Evolutionary conservation across 2,113 vertebrate species (phyloP), one percentile per base, ranked within the genome.

Genomic region (Apistogramma diplotaenia): DNA sequence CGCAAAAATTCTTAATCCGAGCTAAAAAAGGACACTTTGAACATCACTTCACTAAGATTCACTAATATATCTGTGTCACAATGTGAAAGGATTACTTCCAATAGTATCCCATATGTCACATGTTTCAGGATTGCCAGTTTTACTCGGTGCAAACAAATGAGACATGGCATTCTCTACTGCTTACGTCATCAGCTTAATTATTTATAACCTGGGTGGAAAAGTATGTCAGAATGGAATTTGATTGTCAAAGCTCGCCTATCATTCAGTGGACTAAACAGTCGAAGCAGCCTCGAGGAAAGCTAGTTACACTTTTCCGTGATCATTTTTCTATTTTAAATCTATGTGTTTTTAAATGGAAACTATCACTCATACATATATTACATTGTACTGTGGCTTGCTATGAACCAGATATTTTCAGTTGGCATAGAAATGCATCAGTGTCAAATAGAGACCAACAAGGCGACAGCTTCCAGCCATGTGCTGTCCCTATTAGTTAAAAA

Each of bases 401-500:
- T 89, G 85, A 86, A 86, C 78, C 76, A 76, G 80, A 70, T 72
- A 58, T 83, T 73, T 85, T 83, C 76, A 86, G 53, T 60, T 58
- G 67, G 71, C 59, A 81, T 74, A 58, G 82, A 88, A 90, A 90
- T 91, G 71, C 88, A 87, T 93, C 91, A 94, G 82, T 92, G 92
- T 91, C 91, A 94, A 86, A 84, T 29, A 53, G 73, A 85, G 77
- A 87, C 78, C 85, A 87, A 88, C 83, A 89, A 87, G 91, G 73
- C 82, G 84, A 89, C 92, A 92, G 92, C 91, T 93, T 86, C 83
- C 89, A 94, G 92, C 88, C 81, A 93, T 86, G 86, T 81, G 82
- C 91, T 94, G 93, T 93, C 92, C 81, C 67, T 90, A 67, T 93
- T 91, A 90, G 92, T 94, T 95, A 94, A 89, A 91, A 92, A 90